phyloP scores from a whole-genome alignment of 2,888 invertebrate species.

The Oegoconia quadripuncta region DNA sequence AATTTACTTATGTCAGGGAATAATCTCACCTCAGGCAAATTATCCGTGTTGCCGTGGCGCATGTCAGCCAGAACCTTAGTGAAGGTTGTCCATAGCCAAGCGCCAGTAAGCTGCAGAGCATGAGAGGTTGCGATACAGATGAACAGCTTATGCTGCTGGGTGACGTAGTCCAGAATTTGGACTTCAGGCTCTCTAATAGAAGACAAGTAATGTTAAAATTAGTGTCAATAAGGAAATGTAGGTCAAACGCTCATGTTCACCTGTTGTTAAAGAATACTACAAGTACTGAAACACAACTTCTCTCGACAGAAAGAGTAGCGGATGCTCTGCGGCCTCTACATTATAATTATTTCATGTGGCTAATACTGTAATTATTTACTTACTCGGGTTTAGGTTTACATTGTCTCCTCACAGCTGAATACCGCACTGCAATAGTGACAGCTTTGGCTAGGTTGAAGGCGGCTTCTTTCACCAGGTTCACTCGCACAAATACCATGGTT shows the following conservation, averaged over 20 bases:
- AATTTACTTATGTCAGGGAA: too few species aligned
- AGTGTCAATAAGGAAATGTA: too few species aligned
- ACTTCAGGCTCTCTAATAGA: conserved; percentile 87
- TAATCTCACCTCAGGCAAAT: conserved; percentile 86
- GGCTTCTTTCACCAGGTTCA: conserved; percentile 88
- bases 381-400: conserved; percentile 89
- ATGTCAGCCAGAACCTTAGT: conserved; percentile 86
- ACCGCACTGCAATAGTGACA: conserved; percentile 92
- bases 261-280: too few species aligned
- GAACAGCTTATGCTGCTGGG: conserved; percentile 95
- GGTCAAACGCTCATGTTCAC: too few species aligned
- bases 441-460: conserved; percentile 88
- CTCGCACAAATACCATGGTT: conserved; percentile 94
- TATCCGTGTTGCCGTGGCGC: conserved; percentile 86
- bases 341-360: too few species aligned
- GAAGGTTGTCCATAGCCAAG: conserved; percentile 89
- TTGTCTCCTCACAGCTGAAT: conserved; percentile 93
- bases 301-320: too few species aligned
- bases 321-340: too few species aligned
- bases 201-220: too few species aligned
- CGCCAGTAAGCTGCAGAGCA: conserved; percentile 85
- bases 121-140: conserved; percentile 90
- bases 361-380: conserved; percentile 26
- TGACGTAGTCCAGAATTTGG: conserved; percentile 93
- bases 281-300: too few species aligned